Conservation (phyloP, 1,140 invertebrate species). For the Drosophila bocqueti region DNA sequence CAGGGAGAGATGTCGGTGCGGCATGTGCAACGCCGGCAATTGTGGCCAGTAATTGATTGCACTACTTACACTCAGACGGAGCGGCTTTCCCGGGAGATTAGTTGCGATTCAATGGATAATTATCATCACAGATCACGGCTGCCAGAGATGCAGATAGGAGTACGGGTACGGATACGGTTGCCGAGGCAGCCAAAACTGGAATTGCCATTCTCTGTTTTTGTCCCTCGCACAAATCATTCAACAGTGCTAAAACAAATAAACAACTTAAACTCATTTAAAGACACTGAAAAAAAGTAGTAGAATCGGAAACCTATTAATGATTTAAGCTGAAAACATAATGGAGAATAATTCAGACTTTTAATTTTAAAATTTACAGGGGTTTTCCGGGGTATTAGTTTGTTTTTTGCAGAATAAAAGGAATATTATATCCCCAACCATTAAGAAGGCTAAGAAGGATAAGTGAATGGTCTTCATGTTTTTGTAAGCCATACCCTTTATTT, state of each 20-base stretch:
- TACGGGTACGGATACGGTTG: neutral
- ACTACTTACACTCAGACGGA: slow-evolving; percentile 58
- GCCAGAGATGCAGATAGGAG: slow-evolving; percentile 23
- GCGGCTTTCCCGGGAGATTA: slow-evolving; percentile 40
- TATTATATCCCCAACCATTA: too few relatives aligned
- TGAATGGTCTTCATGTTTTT: too few relatives aligned
- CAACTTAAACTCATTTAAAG: slow-evolving; percentile 58
- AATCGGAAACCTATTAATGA: neutral
- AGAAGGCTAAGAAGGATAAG: too few relatives aligned
- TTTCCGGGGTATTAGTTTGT: too few relatives aligned
- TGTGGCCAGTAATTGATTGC: slow-evolving; percentile 76
- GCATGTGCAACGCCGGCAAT: slow-evolving; percentile 57
- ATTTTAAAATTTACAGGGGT: too few relatives aligned
- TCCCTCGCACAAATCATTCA: slow-evolving; percentile 73
- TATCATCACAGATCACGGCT: slow-evolving; percentile 52
- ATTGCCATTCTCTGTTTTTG: slow-evolving; percentile 16
- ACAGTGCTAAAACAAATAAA: slow-evolving; percentile 52
- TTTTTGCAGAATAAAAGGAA: too few relatives aligned
- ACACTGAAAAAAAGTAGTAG: slow-evolving; percentile 19
- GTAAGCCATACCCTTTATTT: too few relatives aligned
- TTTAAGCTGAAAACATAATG: neutral
- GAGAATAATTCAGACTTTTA: too few relatives aligned
- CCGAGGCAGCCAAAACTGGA: slow-evolving; percentile 11
- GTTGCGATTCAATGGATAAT: slow-evolving; percentile 53
- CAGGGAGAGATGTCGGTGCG: slow-evolving; percentile 3